phyloP scores from a whole-genome alignment of 2,888 invertebrate species.

The Unio pictorum region DNA sequence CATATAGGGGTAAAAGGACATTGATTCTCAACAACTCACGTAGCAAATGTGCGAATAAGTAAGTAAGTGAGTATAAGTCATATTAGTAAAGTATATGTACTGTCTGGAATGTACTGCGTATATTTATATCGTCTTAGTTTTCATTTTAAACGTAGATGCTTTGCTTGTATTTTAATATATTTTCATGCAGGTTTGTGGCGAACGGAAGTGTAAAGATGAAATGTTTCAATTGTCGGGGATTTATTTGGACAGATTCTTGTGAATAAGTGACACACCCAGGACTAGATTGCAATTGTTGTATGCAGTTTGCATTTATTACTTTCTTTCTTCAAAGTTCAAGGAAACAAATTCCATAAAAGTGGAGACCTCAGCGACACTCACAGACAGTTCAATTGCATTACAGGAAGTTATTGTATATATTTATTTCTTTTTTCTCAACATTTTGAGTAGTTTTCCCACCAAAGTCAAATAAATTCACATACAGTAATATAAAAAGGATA shows the following conservation, averaged over 20 bases:
- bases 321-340: slow-evolving; percentile 92
- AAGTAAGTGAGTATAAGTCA: too few species aligned
- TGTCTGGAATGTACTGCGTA: too few species aligned
- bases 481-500: too few species aligned
- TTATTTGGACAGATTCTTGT: slow-evolving; percentile 94
- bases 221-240: slow-evolving; percentile 94
- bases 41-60: too few species aligned
- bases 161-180: neutral
- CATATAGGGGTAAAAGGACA: too few species aligned
- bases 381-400: slow-evolving; percentile 91
- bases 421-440: neutral
- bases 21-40: too few species aligned
- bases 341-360: slow-evolving; percentile 87
- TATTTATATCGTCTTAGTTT: neutral
- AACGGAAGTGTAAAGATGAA: slow-evolving; percentile 92
- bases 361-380: slow-evolving; percentile 89
- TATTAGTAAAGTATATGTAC: too few species aligned
- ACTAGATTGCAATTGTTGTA: slow-evolving; percentile 92
- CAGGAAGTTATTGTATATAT: slow-evolving; percentile 86
- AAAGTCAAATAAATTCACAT: too few species aligned
- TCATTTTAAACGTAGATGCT: neutral
- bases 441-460: neutral
- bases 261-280: slow-evolving; percentile 85
- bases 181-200: slow-evolving; percentile 88
- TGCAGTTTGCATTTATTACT: slow-evolving; percentile 89